A percentile compares a stretch with the other conserved stretches of the same genome.
These are phyloP conservation scores for Hypselothyrea guttata DNA, from an alignment of 2,888 invertebrate genomes.

Conservation along the genomic window DNA sequence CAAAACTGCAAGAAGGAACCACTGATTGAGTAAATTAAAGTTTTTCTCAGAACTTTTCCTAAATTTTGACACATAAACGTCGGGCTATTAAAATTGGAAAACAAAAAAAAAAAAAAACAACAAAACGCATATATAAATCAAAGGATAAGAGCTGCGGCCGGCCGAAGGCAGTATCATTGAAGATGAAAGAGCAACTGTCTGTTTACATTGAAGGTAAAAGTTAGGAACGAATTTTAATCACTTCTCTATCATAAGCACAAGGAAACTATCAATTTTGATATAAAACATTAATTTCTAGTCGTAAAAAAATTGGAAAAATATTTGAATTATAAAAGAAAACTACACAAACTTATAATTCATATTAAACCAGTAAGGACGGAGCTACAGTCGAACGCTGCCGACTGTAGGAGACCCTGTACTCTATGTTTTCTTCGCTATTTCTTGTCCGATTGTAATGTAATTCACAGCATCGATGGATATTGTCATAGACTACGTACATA, in stretches of 20 bases:
- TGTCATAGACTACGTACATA: too few relatives aligned
- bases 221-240: constrained; percentile 70
- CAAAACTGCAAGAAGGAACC: constrained; percentile 36
- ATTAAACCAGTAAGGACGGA: too few relatives aligned
- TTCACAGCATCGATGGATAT: too few relatives aligned
- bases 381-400: too few relatives aligned
- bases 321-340: too few relatives aligned
- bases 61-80: constrained; percentile 31
- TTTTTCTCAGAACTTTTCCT: constrained; percentile 49
- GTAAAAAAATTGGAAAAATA: too few relatives aligned
- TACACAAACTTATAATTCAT: too few relatives aligned
- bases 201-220: constrained; percentile 64
- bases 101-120: constrained; percentile 6
- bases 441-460: too few relatives aligned
- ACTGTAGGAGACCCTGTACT: too few relatives aligned
- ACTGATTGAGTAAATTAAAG: constrained; percentile 38
- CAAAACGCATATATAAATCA: constrained; percentile 61
- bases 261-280: constrained; percentile 24
- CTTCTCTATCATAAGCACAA: constrained; percentile 56
- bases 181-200: constrained; percentile 60
- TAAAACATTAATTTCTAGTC: not conserved
- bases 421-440: too few relatives aligned
- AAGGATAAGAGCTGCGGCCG: constrained; percentile 51
- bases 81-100: not conserved
- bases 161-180: constrained; percentile 29